These are phyloP conservation scores for Syngnathoides biaculeatus DNA, from an alignment of 2,113 vertebrate genomes.

Conservation along the genomic window DNA sequence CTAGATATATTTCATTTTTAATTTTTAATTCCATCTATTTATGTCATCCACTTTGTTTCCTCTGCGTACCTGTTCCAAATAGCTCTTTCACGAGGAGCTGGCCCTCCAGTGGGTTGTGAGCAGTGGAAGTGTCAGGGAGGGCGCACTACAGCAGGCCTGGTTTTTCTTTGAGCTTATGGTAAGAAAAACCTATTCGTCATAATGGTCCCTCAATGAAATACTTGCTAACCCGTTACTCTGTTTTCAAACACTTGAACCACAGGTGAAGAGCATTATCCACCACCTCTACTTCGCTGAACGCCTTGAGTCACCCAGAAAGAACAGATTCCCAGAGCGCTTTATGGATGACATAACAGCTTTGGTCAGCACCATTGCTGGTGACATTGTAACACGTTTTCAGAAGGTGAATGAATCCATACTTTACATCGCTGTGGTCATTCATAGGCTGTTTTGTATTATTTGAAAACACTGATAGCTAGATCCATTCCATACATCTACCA, in stretches of 20 bases:
- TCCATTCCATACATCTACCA: too few species aligned
- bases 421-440: too few species aligned
- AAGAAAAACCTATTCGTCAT: constrained; percentile 42
- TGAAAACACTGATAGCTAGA: too few species aligned
- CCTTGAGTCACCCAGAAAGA: constrained; percentile 88
- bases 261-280: constrained; percentile 99
- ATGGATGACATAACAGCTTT: constrained; percentile 96
- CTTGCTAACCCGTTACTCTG: not conserved
- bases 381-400: constrained; percentile 94
- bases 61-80: constrained; percentile 15
- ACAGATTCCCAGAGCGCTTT: constrained; percentile 96
- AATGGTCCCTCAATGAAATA: not conserved
- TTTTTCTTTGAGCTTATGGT: constrained; percentile 99
- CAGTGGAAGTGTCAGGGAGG: constrained; percentile 94
- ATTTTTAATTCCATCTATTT: constrained; percentile 12
- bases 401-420: constrained; percentile 76
- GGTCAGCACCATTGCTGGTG: constrained; percentile 93
- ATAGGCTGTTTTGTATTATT: too few species aligned
- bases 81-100: constrained; percentile 98
- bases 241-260: constrained; percentile 8
- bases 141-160: constrained; percentile 96
- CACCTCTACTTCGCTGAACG: constrained; percentile 96
- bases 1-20: not conserved
- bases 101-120: constrained; percentile 98
- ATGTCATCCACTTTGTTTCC: constrained; percentile 5